Evolutionary conservation across 2,888 invertebrate species (phyloP).

Genomic region (Brachyopa scutellaris): DNA sequence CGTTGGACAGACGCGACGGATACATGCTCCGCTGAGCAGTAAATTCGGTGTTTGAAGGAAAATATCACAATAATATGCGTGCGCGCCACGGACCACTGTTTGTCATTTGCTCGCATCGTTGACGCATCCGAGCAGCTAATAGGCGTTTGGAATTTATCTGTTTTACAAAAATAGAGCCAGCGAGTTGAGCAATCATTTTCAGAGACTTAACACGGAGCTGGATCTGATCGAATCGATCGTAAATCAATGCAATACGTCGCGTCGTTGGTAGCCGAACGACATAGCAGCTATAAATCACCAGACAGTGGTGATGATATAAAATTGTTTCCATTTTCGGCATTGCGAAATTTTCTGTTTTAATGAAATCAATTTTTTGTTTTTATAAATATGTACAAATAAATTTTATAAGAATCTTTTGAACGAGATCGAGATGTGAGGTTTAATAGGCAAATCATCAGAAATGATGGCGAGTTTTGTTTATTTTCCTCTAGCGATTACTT

Average conservation of each 20-base stretch:
- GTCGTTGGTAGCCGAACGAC: slow-evolving; percentile 34
- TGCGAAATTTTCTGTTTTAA: slow-evolving; percentile 25
- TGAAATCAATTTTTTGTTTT: background rate
- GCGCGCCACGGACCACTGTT: background rate
- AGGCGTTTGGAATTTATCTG: slow-evolving; percentile 35
- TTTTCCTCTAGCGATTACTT: too few species aligned
- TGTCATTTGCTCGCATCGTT: slow-evolving; percentile 1
- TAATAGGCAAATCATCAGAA: too few species aligned
- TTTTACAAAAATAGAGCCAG: slow-evolving; percentile 36
- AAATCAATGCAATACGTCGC: slow-evolving; percentile 44
- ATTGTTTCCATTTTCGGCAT: slow-evolving; percentile 24
- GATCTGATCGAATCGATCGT: slow-evolving; percentile 40
- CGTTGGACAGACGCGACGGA: slow-evolving; percentile 31
- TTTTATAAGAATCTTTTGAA: background rate
- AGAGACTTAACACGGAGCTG: slow-evolving; percentile 9
- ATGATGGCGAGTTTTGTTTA: too few species aligned
- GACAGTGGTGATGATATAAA: background rate
- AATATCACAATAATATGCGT: slow-evolving; percentile 57
- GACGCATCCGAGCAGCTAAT: slow-evolving; percentile 17
- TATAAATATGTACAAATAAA: background rate
- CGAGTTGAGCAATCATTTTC: slow-evolving; percentile 45
- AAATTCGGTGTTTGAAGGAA: slow-evolving; percentile 35
- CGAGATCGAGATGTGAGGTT: too few species aligned
- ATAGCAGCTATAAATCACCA: slow-evolving; percentile 32
- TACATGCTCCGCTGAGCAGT: slow-evolving; percentile 48